phyloP scores from a whole-genome alignment of 2,888 invertebrate genomes.

The Netelia melanura region DNA sequence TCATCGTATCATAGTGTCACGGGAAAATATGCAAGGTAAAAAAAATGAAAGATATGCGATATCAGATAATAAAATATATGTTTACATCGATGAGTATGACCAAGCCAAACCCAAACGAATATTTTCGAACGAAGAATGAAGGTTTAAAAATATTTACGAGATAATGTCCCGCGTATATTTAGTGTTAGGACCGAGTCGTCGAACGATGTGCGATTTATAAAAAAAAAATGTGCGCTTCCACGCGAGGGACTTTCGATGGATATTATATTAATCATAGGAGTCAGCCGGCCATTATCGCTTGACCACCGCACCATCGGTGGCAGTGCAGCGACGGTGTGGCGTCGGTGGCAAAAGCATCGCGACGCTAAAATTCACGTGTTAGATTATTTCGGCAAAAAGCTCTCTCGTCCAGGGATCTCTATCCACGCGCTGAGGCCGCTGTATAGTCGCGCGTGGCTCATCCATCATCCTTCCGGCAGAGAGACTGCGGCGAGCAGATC shows the following conservation, averaged over 20 bases:
- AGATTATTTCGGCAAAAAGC: conserved; percentile 80
- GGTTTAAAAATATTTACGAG: no score
- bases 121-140: no score
- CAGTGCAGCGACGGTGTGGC: conserved; percentile 5
- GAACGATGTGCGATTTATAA: conserved; percentile 34
- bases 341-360: conserved; percentile 54
- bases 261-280: conserved; percentile 75
- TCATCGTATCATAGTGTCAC: no score
- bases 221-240: conserved; percentile 36
- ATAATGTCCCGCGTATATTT: neutral
- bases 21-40: no score
- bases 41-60: no score
- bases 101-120: no score
- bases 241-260: conserved; percentile 62
- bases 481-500: conserved; percentile 50
- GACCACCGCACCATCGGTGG: conserved; percentile 45
- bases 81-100: no score
- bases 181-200: conserved; percentile 4
- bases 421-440: conserved; percentile 31
- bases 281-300: conserved; percentile 75
- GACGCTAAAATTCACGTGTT: conserved; percentile 77
- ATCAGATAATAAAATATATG: no score
- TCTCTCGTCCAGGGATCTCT: conserved; percentile 47
- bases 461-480: conserved; percentile 67
- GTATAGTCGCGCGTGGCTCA: conserved; percentile 57